Evolutionary conservation across 2,888 invertebrate species (phyloP).

Genomic region (Melanargia galathea): DNA sequence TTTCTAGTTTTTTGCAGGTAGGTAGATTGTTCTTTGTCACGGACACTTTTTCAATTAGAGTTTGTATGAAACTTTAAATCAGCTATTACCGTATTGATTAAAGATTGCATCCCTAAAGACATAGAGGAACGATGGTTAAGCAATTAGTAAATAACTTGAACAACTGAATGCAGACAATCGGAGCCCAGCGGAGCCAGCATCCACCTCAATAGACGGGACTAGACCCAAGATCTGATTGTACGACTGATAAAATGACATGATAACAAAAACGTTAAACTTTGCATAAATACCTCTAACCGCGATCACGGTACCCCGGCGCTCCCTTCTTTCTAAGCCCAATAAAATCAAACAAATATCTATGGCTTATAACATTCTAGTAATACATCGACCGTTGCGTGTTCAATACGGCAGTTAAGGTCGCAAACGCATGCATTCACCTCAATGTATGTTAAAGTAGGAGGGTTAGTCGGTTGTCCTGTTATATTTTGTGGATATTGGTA

Average conservation of each 20-base stretch:
- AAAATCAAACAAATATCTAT: conserved; percentile 38
- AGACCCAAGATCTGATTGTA: conserved; percentile 39
- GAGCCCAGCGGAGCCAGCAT: conserved; percentile 23
- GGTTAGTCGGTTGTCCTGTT: conserved; percentile 33
- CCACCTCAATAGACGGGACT: conserved; percentile 27
- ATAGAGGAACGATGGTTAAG: background rate
- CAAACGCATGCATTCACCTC: conserved; percentile 8
- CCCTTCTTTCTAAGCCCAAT: conserved; percentile 47
- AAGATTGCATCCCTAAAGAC: background rate
- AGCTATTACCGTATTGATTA: too few species aligned
- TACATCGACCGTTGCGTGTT: conserved; percentile 43
- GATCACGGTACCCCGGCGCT: conserved; percentile 66
- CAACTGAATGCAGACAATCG: conserved; percentile 8
- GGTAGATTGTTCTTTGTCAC: too few species aligned
- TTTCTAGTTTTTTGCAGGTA: too few species aligned
- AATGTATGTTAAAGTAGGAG: conserved; percentile 42
- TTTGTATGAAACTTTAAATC: too few species aligned
- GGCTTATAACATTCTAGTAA: conserved; percentile 18
- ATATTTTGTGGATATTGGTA: conserved; percentile 45
- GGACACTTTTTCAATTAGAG: too few species aligned
- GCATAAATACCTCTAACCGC: conserved; percentile 71
- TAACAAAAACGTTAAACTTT: conserved; percentile 55
- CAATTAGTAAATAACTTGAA: background rate
- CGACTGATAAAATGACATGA: conserved; percentile 51
- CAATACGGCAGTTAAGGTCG: background rate